phyloP scores from a whole-genome alignment of 2,888 invertebrate species.

The Tinea trinotella region DNA sequence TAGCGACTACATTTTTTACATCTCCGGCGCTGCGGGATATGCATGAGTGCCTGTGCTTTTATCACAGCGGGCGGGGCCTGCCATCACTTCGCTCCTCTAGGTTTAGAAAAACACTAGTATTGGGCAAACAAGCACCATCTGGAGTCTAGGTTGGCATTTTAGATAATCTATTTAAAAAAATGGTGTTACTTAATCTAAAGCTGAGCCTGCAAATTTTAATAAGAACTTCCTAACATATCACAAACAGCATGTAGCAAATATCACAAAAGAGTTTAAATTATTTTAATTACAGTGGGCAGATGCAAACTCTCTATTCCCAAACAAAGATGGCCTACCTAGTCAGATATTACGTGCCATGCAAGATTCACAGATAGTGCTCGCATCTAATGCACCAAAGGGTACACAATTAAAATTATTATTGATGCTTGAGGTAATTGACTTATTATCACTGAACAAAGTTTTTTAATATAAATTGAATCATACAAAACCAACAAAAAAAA shows the following conservation, averaged over 20 bases:
- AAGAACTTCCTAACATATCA: background rate
- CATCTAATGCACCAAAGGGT: conserved; percentile 86
- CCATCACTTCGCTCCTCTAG: no score
- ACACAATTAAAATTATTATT: conserved; percentile 92
- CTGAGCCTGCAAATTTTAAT: background rate
- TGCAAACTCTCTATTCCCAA: conserved; percentile 56
- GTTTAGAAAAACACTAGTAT: no score
- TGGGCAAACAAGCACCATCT: no score
- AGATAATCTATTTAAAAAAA: background rate
- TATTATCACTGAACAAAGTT: no score
- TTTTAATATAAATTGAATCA: background rate
- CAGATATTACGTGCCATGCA: conserved; percentile 77
- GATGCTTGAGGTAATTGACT: conserved; percentile 78
- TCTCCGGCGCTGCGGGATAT: no score
- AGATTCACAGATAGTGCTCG: conserved; percentile 77
- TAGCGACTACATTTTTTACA: no score
- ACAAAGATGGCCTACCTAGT: conserved; percentile 67
- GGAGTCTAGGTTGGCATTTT: background rate
- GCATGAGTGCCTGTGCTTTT: no score
- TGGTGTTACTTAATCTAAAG: background rate
- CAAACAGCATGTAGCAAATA: background rate
- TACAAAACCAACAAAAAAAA: background rate
- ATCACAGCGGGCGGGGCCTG: no score
- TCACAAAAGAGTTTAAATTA: no score
- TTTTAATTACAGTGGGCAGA: conserved; percentile 51